phyloP scores from a whole-genome alignment of 92 coral and sea anemone species.

The Hydrozoanthus gracilis region DNA sequence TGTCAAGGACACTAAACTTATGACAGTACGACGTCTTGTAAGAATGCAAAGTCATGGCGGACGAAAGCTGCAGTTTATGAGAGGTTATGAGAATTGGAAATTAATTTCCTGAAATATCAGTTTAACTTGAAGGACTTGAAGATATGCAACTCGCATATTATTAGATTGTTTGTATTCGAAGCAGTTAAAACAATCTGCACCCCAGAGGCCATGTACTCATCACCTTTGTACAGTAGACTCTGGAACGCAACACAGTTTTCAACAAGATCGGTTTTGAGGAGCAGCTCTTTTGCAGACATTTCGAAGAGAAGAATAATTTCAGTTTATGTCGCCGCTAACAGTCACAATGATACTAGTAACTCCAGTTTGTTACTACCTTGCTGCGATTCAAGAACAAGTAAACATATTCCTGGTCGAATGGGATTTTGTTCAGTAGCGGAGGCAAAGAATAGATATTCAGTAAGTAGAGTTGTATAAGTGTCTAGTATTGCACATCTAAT shows the following conservation, averaged over 20 bases:
- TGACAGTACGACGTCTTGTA: background rate
- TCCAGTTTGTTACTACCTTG: no score
- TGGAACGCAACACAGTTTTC: background rate
- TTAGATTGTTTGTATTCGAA: no score
- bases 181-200: background rate
- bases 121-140: background rate
- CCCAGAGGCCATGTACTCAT: conserved; percentile 23
- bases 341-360: background rate
- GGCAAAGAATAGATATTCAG: conserved; percentile 6
- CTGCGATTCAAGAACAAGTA: background rate
- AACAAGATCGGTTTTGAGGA: conserved; percentile 4
- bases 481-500: background rate
- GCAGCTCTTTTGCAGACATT: background rate
- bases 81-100: no score
- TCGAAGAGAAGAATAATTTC: background rate
- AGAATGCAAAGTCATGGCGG: conserved; percentile 30
- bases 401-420: background rate
- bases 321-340: background rate
- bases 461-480: background rate
- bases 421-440: background rate
- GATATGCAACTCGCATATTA: background rate
- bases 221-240: background rate
- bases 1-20: conserved; percentile 15
- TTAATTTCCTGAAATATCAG: background rate
- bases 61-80: conserved; percentile 6